Base-by-base conservation (phyloP, 2,113 vertebrate species). In the Benitochromis conjunctus region DNA sequence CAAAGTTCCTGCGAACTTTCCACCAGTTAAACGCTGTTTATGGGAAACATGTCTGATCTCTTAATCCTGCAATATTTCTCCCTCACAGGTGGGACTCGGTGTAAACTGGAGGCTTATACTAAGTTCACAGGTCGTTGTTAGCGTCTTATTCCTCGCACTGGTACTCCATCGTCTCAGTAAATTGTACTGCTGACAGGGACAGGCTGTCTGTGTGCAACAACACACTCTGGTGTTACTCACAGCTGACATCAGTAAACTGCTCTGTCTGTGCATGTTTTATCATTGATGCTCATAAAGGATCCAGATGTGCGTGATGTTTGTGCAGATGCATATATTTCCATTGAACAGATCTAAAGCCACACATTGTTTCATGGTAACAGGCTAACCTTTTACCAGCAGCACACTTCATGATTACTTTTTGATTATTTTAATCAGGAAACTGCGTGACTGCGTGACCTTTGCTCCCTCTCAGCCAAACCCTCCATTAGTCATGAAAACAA, bases 131-230 rank as follows among this genome's bases (percentile, higher is more conserved):
- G 0, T 34, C 26, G 31, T 16, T 60, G 57, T 26, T 60, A 34
- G 57, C 57, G 31, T 18, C 1, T 0, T 14, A 1, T 58, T 18
- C 26, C 29, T 60, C 29, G 0, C 57, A 19, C 29, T 10, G 29
- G 4, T 6, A 11, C 58, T 60, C 9, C 4, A 16, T 62, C 16
- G 16, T 19, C 34, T 62, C 29, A 11, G 16, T 34, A 62, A 62
- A 34, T 60, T 34, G 1, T 60, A 34, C 8, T 60, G 53, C 26
- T 29, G 34, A 34, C 29, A 62, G 29, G 29, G 29, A 62, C 29
- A 19, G 57, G 57, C 0, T 0, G 0, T 36, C 16, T 6, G 9
- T 11, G 38, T 36, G 8, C 51, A 53, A 19, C 19, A 53, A 53
- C 51, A 4, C 18, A 10, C 19, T 11, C 9, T 11, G 9, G 21